A percentile compares a stretch with the other conserved stretches of the same genome.
Evolutionary conservation across 2,113 vertebrate genomes (phyloP).

Genomic region (Tyrannus savana): DNA sequence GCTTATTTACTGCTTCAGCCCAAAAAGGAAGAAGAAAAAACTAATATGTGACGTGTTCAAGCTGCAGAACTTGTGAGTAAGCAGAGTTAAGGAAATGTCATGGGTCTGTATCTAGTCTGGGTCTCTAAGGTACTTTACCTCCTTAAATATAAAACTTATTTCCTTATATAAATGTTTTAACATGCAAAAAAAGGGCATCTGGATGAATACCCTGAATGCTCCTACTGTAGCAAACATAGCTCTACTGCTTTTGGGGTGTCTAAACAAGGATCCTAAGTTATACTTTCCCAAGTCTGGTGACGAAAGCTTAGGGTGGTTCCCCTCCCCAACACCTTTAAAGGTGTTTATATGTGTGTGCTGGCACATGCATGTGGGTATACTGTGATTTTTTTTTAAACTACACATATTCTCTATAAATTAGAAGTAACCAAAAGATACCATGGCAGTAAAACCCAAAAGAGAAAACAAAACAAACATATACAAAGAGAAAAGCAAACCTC

Average conservation of each 20-base stretch:
- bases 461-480: slow-evolving; percentile 35
- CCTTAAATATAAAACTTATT: slow-evolving; percentile 43
- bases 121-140: slow-evolving; percentile 22
- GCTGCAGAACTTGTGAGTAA: neutral
- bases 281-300: slow-evolving; percentile 22
- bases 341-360: neutral
- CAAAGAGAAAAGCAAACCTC: slow-evolving; percentile 38
- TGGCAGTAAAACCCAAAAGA: slow-evolving; percentile 7
- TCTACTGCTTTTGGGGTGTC: slow-evolving; percentile 2
- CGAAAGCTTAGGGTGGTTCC: neutral
- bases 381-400: neutral
- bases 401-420: slow-evolving; percentile 25
- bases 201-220: neutral
- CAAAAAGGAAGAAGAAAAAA: neutral
- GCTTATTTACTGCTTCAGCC: neutral
- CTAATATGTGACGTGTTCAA: neutral
- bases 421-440: neutral
- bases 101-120: neutral
- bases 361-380: neutral
- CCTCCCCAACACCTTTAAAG: neutral
- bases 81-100: slow-evolving; percentile 5
- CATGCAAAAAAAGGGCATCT: slow-evolving; percentile 58
- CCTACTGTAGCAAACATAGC: slow-evolving; percentile 1
- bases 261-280: slow-evolving; percentile 25
- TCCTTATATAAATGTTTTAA: slow-evolving; percentile 41